phyloP scores from a whole-genome alignment of 2,113 vertebrate genomes.

The Motacilla alba region DNA sequence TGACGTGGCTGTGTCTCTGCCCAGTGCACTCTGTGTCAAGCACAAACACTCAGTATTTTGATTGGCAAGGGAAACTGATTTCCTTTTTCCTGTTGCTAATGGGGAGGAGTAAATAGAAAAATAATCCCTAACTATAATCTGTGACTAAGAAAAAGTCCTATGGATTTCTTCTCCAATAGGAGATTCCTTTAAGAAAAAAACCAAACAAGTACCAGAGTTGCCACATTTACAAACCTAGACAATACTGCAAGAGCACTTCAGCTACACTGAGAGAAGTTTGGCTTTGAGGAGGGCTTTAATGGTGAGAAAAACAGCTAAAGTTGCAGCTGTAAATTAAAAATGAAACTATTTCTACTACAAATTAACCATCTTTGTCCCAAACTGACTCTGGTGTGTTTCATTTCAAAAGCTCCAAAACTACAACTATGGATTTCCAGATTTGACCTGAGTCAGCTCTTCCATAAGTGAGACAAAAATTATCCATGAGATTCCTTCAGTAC shows the following conservation, averaged over 20 bases:
- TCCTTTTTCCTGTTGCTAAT: not conserved
- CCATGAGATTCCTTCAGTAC: not conserved
- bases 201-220: not conserved
- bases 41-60: not conserved
- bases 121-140: not conserved
- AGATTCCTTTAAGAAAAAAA: not conserved
- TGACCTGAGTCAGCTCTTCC: not conserved
- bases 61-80: not conserved
- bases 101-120: not conserved
- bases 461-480: not conserved
- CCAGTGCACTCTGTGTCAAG: not conserved
- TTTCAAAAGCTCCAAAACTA: not conserved
- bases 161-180: not conserved
- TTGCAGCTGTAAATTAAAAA: not conserved
- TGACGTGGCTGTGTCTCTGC: not conserved
- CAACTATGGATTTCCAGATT: not conserved
- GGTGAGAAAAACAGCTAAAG: not conserved
- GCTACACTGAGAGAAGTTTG: not conserved
- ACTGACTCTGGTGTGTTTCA: not conserved
- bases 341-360: not conserved
- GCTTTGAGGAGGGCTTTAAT: not conserved
- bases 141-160: not conserved
- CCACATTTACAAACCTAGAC: not conserved
- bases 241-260: not conserved
- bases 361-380: not conserved